Conservation (phyloP, 2,113 vertebrate species). For the Apaloderma vittatum region DNA sequence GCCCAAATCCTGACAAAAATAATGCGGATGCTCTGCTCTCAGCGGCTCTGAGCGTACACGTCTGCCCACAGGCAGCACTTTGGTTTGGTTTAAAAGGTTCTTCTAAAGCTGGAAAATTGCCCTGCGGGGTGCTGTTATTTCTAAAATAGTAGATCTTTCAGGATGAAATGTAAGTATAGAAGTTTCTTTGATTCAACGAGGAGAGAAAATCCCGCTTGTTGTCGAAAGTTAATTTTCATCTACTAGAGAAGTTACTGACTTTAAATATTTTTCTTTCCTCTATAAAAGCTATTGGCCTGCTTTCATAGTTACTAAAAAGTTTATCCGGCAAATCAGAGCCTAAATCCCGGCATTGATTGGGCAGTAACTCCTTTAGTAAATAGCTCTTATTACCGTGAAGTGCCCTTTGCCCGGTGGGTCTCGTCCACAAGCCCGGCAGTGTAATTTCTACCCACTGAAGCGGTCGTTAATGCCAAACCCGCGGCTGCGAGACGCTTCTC, state of each 20-base stretch:
- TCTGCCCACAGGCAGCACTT: neutral
- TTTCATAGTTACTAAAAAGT: neutral
- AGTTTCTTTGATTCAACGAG: neutral
- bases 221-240: conserved; percentile 9
- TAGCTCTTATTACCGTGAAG: neutral
- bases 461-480: neutral
- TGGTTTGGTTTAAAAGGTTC: neutral
- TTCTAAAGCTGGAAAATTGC: neutral
- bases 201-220: neutral
- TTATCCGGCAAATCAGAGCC: neutral
- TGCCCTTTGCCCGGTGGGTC: neutral
- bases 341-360: neutral
- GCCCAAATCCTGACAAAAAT: neutral
- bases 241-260: neutral
- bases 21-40: neutral
- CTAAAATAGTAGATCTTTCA: neutral
- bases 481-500: neutral
- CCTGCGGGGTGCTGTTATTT: neutral
- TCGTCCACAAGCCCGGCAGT: neutral
- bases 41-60: rapidly evolving
- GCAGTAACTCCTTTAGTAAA: neutral
- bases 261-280: conserved; percentile 8
- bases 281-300: conserved; percentile 11
- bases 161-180: neutral
- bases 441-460: neutral